Evolutionary conservation across 2,113 vertebrate species (phyloP), one percentile per base, ranked within the genome.

Genomic region (Zapornia atra): DNA sequence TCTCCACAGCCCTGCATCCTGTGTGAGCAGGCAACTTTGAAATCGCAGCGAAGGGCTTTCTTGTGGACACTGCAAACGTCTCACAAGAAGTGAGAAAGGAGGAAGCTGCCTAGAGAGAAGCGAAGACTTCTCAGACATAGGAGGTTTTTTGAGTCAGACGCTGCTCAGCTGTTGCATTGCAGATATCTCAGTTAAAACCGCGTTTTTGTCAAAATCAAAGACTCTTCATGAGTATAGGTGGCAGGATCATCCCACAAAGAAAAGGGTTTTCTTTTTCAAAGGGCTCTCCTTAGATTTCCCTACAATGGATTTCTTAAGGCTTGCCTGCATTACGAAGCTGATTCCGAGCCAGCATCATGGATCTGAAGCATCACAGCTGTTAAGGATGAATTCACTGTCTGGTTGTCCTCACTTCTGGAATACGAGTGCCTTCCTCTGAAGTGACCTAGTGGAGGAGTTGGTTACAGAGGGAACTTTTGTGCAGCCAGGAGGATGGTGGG

Each of bases 141-240:
- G 61, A 50, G 38, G 3, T 71, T 77, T 91, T 95, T 46, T 78
- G 51, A 86, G 77, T 95, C 83, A 91, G 86, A 79, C 2, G 3
- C 89, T 84, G 60, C 77, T 97, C 88, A 93, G 88, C 82, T 94
- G 94, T 96, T 95, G 80, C 64, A 71, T 34, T 95, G 94, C 94
- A 90, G 88, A 88, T 91, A 48, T 78, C 60, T 90, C 68, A 44
- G 64, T 51, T 92, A 68, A 95, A 95, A 93, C 63, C 90, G 95
- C 81, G 51, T 5, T 25, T 96, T 92, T 1, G 4, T 50, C 2
- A 8, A 91, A 93, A 90, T 93, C 75, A 90, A 91, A 94, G 82
- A 42, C 36, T 80, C 69, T 76, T 88, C 19, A 0, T 79, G 75
- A 92, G 54, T 86, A 83, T 33, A 86, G 64, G 82, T 2, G 0